These are phyloP conservation scores for Oncorhynchus tshawytscha DNA, from an alignment of 2,113 vertebrate species.

Conservation along the genomic window DNA sequence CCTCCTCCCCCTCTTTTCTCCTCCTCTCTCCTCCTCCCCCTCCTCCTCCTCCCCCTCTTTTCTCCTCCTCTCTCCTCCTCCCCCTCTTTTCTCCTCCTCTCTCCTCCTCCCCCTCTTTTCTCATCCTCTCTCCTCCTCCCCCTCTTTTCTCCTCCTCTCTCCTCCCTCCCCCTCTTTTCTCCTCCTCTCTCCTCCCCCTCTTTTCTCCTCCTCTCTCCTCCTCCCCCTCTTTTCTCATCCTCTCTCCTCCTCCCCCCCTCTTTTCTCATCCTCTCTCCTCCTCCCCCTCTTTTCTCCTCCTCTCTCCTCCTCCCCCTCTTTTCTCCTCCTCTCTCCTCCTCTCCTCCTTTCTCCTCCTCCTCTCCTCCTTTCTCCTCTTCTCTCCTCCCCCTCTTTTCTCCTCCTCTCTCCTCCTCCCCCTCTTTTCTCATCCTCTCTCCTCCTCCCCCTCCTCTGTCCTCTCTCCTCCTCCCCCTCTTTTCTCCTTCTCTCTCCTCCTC, in stretches of 20 bases:
- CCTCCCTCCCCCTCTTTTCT: background rate
- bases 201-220: background rate
- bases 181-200: background rate
- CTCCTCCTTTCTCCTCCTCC: no score
- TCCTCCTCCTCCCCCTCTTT: background rate
- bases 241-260: background rate
- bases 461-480: no score
- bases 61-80: background rate
- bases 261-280: no score
- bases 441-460: no score
- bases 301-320: no score
- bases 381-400: no score
- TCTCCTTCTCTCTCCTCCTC: no score
- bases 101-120: background rate
- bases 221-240: background rate
- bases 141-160: background rate
- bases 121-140: background rate
- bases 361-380: background rate
- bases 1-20: rapidly evolving
- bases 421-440: no score
- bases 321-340: no score
- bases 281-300: no score
- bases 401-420: no score
- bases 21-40: no score
- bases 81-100: background rate